Conservation (phyloP, 2,113 vertebrate genomes). For the Empidonax traillii region DNA sequence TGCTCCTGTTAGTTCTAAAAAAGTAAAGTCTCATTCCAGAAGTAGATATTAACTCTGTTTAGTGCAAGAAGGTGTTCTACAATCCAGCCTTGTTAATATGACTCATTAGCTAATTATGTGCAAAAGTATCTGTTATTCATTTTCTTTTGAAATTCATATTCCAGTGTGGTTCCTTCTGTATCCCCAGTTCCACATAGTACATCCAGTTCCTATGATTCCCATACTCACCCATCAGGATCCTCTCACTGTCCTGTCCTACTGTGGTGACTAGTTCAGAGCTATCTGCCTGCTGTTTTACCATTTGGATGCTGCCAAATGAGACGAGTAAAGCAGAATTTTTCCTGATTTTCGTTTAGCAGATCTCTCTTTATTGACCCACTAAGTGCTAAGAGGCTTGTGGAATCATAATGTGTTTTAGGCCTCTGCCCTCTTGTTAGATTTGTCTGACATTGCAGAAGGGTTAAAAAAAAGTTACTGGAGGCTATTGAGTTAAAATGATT, state of each 20-base stretch:
- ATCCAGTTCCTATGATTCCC: not conserved
- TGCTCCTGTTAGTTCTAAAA: not conserved
- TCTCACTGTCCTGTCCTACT: not conserved
- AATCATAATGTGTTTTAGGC: not conserved
- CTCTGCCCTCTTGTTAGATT: not conserved
- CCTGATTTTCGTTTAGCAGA: not conserved
- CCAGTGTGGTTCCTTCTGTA: not conserved
- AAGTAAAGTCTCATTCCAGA: not conserved
- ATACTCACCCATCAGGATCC: rapidly evolving
- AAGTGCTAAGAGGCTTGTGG: not conserved
- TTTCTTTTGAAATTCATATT: not conserved
- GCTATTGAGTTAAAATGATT: not conserved
- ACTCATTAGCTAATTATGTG: not conserved
- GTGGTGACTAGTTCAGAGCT: not conserved
- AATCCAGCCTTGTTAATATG: not conserved
- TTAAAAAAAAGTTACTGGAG: not conserved
- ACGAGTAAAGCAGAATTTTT: not conserved
- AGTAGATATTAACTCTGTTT: not conserved
- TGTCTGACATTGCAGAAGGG: not conserved
- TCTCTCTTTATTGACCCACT: not conserved
- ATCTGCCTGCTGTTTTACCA: not conserved
- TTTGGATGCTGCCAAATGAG: not conserved
- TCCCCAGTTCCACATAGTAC: not conserved
- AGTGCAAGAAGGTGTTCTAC: not conserved
- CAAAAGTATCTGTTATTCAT: not conserved